phyloP scores from a whole-genome alignment of 1,140 invertebrate species.

The Cotesia chilonis region DNA sequence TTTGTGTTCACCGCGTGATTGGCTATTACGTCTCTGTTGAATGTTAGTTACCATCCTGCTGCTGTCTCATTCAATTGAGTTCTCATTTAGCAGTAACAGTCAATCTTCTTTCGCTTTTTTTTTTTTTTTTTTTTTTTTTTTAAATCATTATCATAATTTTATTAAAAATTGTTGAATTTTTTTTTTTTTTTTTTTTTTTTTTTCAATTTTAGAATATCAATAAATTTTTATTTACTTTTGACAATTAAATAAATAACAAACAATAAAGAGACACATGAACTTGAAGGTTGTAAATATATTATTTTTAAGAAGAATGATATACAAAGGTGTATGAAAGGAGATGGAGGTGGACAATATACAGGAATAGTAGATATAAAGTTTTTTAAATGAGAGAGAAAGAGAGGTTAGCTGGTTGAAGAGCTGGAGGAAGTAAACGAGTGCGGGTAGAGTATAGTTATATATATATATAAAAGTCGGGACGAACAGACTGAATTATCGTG shows the following conservation, averaged over 20 bases:
- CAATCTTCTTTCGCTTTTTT: slow-evolving; percentile 34
- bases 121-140: slow-evolving; percentile 30
- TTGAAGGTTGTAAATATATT: neutral
- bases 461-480: slow-evolving; percentile 22
- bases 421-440: slow-evolving; percentile 27
- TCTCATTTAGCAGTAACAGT: slow-evolving; percentile 45
- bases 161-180: too few species aligned
- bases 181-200: neutral
- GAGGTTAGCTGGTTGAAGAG: neutral
- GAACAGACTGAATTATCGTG: slow-evolving; percentile 58
- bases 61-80: slow-evolving; percentile 57
- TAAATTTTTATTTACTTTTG: neutral
- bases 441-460: slow-evolving; percentile 18
- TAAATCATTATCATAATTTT: too few species aligned
- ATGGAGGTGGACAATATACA: too few species aligned
- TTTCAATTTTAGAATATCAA: neutral
- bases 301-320: too few species aligned
- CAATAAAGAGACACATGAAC: too few species aligned
- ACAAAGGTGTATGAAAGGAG: too few species aligned
- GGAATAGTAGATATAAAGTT: too few species aligned
- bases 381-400: too few species aligned
- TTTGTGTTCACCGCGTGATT: slow-evolving; percentile 61
- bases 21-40: slow-evolving; percentile 62
- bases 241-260: too few species aligned
- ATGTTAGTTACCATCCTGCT: slow-evolving; percentile 48